Evolutionary conservation across 2,113 vertebrate genomes (phyloP).

Genomic region (Cottus gobio): DNA sequence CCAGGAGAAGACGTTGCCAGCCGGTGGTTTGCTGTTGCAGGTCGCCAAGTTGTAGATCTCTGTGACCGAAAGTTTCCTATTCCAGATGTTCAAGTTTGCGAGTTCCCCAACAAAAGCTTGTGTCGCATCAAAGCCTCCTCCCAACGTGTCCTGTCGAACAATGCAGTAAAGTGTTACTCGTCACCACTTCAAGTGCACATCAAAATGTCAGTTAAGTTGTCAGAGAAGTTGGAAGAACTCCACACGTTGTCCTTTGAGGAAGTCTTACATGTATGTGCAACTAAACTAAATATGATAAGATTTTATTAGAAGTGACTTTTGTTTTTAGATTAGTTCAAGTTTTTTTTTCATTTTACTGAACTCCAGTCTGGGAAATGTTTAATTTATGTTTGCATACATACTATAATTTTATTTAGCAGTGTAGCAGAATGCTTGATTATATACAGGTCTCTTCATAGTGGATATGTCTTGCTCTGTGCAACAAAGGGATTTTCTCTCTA

Average conservation of each 20-base stretch:
- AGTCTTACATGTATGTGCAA: neutral
- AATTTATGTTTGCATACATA: neutral
- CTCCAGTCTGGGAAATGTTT: neutral
- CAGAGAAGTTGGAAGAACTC: neutral
- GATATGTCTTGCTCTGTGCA: neutral
- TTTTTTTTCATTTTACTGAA: neutral
- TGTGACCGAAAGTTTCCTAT: constrained; percentile 89
- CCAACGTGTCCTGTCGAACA: constrained; percentile 89
- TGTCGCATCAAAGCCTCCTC: constrained; percentile 96
- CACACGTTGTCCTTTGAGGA: neutral
- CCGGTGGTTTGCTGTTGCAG: constrained; percentile 90
- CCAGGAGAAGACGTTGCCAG: constrained; percentile 95
- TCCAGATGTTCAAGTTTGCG: constrained; percentile 96
- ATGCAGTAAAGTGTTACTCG: constrained; percentile 7
- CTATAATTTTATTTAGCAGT: neutral
- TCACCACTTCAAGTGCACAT: neutral
- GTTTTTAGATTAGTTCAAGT: neutral
- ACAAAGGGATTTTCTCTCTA: neutral
- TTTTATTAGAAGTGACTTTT: neutral
- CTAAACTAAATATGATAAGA: neutral
- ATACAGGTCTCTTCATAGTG: neutral
- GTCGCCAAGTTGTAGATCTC: constrained; percentile 96
- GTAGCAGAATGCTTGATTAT: neutral
- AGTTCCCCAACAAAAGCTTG: constrained; percentile 95
- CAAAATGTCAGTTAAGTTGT: neutral